phyloP scores from a whole-genome alignment of 2,888 invertebrate genomes.

The Hermaeophaga mercurialis region DNA sequence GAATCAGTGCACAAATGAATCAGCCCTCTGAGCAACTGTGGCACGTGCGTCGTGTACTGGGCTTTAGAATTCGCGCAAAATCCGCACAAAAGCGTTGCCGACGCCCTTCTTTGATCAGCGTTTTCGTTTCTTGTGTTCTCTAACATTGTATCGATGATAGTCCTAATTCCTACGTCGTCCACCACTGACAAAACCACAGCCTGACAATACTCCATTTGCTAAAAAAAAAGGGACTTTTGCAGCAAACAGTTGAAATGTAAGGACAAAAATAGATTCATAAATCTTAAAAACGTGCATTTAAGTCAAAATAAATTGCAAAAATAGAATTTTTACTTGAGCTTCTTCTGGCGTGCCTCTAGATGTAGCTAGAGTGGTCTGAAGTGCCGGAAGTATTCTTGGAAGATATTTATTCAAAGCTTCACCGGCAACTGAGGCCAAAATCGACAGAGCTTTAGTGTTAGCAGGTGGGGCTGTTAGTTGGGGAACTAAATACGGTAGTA shows the following conservation, averaged over 20 bases:
- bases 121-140: slow-evolving; percentile 72
- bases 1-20: slow-evolving; percentile 82
- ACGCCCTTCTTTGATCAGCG: slow-evolving; percentile 73
- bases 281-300: no score
- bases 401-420: slow-evolving; percentile 90
- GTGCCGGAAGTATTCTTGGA: slow-evolving; percentile 88
- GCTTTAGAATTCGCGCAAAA: slow-evolving; percentile 90
- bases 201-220: slow-evolving; percentile 90
- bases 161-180: slow-evolving; percentile 86
- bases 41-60: slow-evolving; percentile 85
- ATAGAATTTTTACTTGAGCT: slow-evolving; percentile 46
- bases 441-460: slow-evolving; percentile 92
- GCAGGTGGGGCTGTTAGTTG: slow-evolving; percentile 88
- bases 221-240: slow-evolving; percentile 35
- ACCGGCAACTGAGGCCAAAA: slow-evolving; percentile 93
- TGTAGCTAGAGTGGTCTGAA: slow-evolving; percentile 75
- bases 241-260: no score
- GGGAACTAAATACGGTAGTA: slow-evolving; percentile 94
- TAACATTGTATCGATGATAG: slow-evolving; percentile 85
- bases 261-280: no score
- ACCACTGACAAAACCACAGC: slow-evolving; percentile 89
- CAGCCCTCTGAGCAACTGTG: slow-evolving; percentile 85
- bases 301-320: no score
- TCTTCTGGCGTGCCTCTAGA: slow-evolving; percentile 64
- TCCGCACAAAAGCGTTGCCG: slow-evolving; percentile 84